These are phyloP conservation scores for Monodelphis domestica DNA, from an alignment of 2,797 vertebrate species.

Conservation along the genomic window DNA sequence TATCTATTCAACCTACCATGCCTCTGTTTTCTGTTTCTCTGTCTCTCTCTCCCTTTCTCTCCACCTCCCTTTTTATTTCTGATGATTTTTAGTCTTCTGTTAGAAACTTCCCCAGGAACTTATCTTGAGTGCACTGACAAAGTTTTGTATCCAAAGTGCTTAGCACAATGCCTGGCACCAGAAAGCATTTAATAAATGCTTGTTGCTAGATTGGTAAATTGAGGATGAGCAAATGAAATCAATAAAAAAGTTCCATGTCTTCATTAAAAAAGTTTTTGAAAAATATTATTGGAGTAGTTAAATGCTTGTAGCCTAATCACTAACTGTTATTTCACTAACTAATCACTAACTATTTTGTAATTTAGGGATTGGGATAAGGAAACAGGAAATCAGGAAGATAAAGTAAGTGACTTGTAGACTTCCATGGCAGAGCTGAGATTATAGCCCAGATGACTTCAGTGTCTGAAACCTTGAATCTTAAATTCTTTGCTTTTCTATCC, in stretches of 20 bases:
- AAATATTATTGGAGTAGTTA: neutral
- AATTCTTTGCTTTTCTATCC: constrained; percentile 26
- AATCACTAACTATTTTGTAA: neutral
- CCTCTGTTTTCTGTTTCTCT: neutral
- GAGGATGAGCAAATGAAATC: neutral
- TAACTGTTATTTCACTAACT: neutral
- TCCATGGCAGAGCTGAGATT: neutral
- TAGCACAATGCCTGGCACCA: neutral
- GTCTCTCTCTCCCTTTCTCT: accelerated
- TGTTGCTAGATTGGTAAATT: neutral
- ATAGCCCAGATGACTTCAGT: neutral
- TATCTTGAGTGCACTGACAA: neutral
- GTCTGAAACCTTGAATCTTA: constrained; percentile 9
- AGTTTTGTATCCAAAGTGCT: neutral
- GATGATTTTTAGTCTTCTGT: neutral
- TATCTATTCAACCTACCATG: neutral
- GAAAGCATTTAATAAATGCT: neutral
- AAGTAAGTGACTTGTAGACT: neutral
- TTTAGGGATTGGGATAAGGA: neutral
- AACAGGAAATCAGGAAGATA: accelerated
- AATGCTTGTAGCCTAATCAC: neutral
- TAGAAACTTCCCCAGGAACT: neutral
- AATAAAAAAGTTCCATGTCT: neutral
- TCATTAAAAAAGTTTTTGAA: neutral
- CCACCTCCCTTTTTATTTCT: neutral